Conservation (phyloP, 64 coral and sea anemone species). For the Cladopsammia gracilis region DNA sequence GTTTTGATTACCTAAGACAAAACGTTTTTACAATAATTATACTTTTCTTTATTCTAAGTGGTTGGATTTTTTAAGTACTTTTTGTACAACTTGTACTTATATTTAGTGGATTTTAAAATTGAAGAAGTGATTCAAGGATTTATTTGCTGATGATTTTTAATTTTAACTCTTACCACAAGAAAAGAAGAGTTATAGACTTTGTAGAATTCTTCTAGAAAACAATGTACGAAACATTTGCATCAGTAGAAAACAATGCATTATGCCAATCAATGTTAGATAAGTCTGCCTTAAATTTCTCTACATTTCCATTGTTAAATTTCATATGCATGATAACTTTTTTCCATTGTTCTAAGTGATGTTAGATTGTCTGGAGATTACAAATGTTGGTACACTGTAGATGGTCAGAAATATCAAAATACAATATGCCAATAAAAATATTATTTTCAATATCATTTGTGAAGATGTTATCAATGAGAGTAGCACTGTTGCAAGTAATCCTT, state of each 20-base stretch:
- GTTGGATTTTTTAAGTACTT: background rate
- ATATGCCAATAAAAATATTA: too few relatives aligned
- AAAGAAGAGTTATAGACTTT: background rate
- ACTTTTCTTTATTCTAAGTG: background rate
- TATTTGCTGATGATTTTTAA: background rate
- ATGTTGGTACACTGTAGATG: background rate
- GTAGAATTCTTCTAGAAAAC: background rate
- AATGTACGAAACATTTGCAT: slow-evolving; percentile 2
- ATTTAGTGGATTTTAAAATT: background rate
- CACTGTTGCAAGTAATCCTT: too few relatives aligned
- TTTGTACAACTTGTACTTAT: background rate
- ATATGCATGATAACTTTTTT: background rate
- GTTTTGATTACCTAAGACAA: background rate
- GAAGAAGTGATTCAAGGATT: background rate
- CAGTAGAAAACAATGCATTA: background rate
- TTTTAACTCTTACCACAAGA: background rate
- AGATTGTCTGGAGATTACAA: background rate
- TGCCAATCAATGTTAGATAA: background rate
- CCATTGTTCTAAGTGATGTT: background rate
- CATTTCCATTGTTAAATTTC: background rate
- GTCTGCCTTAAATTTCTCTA: background rate
- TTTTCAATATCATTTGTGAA: too few relatives aligned
- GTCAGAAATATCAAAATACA: background rate
- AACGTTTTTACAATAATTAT: background rate
- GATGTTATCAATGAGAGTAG: too few relatives aligned